phyloP scores from a whole-genome alignment of 1,140 invertebrate genomes.

The Thaumetopoea pityocampa region DNA sequence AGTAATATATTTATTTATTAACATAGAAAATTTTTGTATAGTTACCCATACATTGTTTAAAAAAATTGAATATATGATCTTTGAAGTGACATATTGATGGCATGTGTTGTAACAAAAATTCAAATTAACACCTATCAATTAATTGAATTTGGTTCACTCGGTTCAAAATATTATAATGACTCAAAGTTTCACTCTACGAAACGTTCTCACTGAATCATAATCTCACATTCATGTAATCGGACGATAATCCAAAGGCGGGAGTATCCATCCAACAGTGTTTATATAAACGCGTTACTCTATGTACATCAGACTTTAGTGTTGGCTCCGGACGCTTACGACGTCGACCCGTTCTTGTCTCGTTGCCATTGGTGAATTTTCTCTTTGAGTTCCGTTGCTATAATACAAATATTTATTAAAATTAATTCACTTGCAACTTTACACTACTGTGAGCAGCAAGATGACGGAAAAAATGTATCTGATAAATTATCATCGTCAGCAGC shows the following conservation, averaged over 20 bases:
- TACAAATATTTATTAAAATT: slow-evolving; percentile 2
- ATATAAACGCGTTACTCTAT: slow-evolving; percentile 52
- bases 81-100: too few relatives aligned
- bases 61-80: too few relatives aligned
- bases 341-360: slow-evolving; percentile 78
- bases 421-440: too few relatives aligned
- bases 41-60: too few relatives aligned
- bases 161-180: slow-evolving; percentile 11
- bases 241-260: slow-evolving; percentile 54
- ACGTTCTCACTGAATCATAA: slow-evolving; percentile 39
- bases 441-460: background rate
- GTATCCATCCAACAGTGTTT: slow-evolving; percentile 50
- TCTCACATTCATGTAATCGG: slow-evolving; percentile 56
- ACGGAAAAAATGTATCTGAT: too few relatives aligned
- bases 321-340: slow-evolving; percentile 51
- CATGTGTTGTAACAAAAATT: too few relatives aligned
- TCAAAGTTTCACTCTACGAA: slow-evolving; percentile 18
- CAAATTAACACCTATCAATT: slow-evolving; percentile 16
- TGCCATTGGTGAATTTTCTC: slow-evolving; percentile 88
- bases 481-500: too few relatives aligned
- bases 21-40: too few relatives aligned
- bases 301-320: slow-evolving; percentile 66
- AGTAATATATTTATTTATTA: too few relatives aligned
- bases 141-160: slow-evolving; percentile 4
- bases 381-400: slow-evolving; percentile 84